Evolutionary conservation across 1,140 invertebrate species (phyloP).

Genomic region (Chlorops oryzae): DNA sequence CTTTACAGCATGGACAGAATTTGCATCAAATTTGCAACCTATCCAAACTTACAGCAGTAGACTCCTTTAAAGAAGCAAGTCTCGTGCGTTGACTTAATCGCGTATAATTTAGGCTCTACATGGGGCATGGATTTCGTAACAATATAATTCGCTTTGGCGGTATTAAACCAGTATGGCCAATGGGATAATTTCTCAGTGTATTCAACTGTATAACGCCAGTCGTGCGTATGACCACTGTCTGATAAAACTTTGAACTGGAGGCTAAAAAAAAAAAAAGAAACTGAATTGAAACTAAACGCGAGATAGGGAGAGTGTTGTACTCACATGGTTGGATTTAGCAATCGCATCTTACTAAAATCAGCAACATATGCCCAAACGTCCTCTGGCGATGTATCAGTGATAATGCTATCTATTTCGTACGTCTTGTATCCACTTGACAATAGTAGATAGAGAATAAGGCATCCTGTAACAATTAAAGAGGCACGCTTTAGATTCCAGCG

Average conservation of each 20-base stretch:
- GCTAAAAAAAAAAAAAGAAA: slow-evolving; percentile 44
- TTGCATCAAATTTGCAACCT: not conserved
- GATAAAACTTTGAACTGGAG: slow-evolving; percentile 56
- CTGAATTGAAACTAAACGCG: not conserved
- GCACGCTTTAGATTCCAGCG: slow-evolving; percentile 36
- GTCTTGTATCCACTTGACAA: slow-evolving; percentile 36
- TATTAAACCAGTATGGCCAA: slow-evolving; percentile 57
- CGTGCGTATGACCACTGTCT: slow-evolving; percentile 60
- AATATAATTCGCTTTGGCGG: slow-evolving; percentile 54
- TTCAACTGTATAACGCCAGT: slow-evolving; percentile 63
- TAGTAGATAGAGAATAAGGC: slow-evolving; percentile 33
- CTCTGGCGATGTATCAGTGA: slow-evolving; percentile 53
- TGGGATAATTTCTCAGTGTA: slow-evolving; percentile 61
- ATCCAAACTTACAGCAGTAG: slow-evolving; percentile 55
- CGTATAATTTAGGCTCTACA: slow-evolving; percentile 43
- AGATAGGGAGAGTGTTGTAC: no score
- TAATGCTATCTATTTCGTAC: slow-evolving; percentile 45
- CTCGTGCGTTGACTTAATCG: slow-evolving; percentile 57
- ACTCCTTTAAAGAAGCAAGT: slow-evolving; percentile 58
- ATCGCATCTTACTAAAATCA: slow-evolving; percentile 66
- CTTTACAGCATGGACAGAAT: no score
- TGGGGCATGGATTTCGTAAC: slow-evolving; percentile 49
- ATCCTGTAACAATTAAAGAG: slow-evolving; percentile 19
- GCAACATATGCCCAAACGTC: slow-evolving; percentile 67
- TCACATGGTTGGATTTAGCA: slow-evolving; percentile 68